phyloP scores from a whole-genome alignment of 1,140 invertebrate genomes.

The Zaprionus capensis region DNA sequence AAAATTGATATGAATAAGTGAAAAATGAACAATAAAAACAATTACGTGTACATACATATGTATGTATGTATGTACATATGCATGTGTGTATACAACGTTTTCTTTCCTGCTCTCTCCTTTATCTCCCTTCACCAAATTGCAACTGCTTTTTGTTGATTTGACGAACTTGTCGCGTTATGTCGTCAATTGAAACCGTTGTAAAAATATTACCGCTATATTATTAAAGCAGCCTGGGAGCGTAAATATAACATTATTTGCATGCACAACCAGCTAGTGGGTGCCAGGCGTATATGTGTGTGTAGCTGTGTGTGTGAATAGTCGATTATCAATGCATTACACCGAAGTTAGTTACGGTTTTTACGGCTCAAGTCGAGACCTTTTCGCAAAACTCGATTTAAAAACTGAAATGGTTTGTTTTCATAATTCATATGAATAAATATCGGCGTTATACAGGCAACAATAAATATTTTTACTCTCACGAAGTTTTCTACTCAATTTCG shows the following conservation, averaged over 20 bases:
- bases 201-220: constrained; percentile 6
- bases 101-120: too few relatives aligned
- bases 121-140: not conserved
- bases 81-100: too few relatives aligned
- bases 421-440: not conserved
- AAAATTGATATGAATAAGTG: too few relatives aligned
- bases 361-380: constrained; percentile 5
- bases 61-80: too few relatives aligned
- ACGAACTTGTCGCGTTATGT: not conserved
- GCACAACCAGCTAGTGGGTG: not conserved
- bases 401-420: constrained; percentile 4
- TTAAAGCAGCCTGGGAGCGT: not conserved
- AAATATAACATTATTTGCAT: constrained; percentile 7
- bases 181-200: constrained; percentile 4
- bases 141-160: not conserved
- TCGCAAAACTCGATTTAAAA: not conserved
- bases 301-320: not conserved
- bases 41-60: too few relatives aligned
- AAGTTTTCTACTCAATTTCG: not conserved
- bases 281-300: not conserved
- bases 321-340: constrained; percentile 9
- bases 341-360: constrained; percentile 7
- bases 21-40: too few relatives aligned
- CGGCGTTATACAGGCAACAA: not conserved
- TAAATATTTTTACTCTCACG: not conserved